phyloP scores from a whole-genome alignment of 2,888 invertebrate genomes.

The Rhopalosiphum nymphaeae region DNA sequence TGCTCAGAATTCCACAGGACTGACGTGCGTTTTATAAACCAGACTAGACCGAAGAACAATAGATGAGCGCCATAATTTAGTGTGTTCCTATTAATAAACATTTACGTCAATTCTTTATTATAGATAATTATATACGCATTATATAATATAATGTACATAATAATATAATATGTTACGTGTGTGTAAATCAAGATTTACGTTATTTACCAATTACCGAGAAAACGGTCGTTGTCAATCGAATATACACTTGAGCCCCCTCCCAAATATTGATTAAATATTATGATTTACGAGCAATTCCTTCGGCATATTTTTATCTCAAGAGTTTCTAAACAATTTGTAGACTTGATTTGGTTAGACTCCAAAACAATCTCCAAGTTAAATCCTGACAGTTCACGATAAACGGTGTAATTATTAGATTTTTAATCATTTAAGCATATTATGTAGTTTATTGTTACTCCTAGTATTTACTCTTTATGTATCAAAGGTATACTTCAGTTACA shows the following conservation, averaged over 20 bases:
- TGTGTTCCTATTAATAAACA: conserved; percentile 11
- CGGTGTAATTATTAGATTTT: background rate
- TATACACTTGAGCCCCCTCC: background rate
- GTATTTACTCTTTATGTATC: background rate
- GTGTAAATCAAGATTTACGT: background rate
- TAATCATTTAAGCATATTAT: background rate
- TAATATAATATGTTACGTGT: background rate
- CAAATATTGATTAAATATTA: background rate
- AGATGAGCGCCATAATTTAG: background rate
- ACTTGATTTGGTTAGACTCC: background rate
- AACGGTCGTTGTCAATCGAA: background rate
- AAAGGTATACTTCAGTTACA: background rate
- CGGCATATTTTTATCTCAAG: background rate
- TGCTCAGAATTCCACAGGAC: background rate
- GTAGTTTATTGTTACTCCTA: background rate
- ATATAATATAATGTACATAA: background rate
- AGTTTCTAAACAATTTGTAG: background rate
- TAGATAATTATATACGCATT: background rate
- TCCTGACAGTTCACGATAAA: background rate
- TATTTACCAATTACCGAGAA: background rate
- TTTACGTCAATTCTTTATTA: background rate
- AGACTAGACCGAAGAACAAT: background rate
- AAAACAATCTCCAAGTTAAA: background rate
- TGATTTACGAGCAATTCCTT: background rate
- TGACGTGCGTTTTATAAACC: background rate